A percentile compares a stretch with the other conserved stretches of the same genome.
Evolutionary conservation across 2,888 invertebrate species (phyloP).

Genomic region (Helleia helle): DNA sequence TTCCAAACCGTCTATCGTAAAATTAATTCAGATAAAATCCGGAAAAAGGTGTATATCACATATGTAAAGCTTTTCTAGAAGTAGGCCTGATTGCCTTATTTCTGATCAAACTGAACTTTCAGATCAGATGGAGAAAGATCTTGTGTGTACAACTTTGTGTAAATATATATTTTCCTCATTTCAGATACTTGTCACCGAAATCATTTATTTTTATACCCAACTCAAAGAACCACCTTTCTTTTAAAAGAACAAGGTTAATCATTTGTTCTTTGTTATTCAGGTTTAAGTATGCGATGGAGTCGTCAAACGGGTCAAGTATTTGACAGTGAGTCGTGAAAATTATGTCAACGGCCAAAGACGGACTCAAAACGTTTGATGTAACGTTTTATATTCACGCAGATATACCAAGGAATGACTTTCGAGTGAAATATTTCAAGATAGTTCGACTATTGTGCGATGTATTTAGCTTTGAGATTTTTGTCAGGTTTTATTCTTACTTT

Average conservation of each 20-base stretch:
- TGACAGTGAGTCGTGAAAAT: constrained; percentile 9
- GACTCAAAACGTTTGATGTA: constrained; percentile 6
- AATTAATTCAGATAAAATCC: too few species aligned
- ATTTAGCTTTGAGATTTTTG: neutral
- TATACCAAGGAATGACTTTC: neutral
- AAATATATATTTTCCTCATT: too few species aligned
- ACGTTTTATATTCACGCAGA: constrained; percentile 1
- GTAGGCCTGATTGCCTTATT: too few species aligned
- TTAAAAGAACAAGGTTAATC: constrained; percentile 9
- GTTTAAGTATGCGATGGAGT: neutral
- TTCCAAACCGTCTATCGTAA: too few species aligned
- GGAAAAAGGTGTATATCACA: too few species aligned
- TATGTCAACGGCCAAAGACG: constrained; percentile 10
- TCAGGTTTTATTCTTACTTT: neutral
- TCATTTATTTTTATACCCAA: neutral
- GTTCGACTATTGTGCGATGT: neutral
- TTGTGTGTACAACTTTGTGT: too few species aligned
- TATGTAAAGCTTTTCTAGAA: too few species aligned
- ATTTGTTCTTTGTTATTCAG: constrained; percentile 6
- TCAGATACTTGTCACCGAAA: constrained; percentile 2
- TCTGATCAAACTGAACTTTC: too few species aligned
- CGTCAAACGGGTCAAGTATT: constrained; percentile 10
- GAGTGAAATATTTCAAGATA: neutral
- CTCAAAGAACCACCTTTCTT: neutral
- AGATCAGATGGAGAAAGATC: too few species aligned